These are phyloP conservation scores for Cataglyphis albicans DNA, from an alignment of 2,888 invertebrate species.

Conservation along the genomic window DNA sequence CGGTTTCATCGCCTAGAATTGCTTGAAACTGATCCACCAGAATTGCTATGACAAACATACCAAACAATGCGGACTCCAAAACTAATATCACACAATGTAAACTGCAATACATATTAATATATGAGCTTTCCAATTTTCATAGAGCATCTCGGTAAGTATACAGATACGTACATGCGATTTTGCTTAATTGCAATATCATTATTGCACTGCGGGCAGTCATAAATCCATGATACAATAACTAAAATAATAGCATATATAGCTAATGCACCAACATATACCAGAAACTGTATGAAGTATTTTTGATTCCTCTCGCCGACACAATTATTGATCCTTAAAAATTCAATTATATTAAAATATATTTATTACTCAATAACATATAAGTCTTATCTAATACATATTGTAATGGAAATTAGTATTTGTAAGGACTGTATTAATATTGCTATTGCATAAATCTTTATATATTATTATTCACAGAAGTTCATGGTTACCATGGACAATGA, in stretches of 20 bases:
- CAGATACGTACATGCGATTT: slow-evolving; percentile 90
- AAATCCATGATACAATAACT: slow-evolving; percentile 91
- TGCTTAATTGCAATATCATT: slow-evolving; percentile 90
- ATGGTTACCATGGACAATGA: slow-evolving; percentile 92
- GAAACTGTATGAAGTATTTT: slow-evolving; percentile 96
- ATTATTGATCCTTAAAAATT: slow-evolving; percentile 92
- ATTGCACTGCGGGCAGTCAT: slow-evolving; percentile 90
- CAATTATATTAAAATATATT: background rate
- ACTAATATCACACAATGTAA: slow-evolving; percentile 94
- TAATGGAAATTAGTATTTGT: background rate
- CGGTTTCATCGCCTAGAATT: slow-evolving; percentile 94
- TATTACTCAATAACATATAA: slow-evolving; percentile 2
- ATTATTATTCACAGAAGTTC: slow-evolving; percentile 24
- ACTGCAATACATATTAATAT: slow-evolving; percentile 86
- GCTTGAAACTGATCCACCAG: slow-evolving; percentile 95
- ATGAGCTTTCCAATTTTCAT: slow-evolving; percentile 18
- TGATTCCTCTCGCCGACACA: slow-evolving; percentile 97
- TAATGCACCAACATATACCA: slow-evolving; percentile 91
- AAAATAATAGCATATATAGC: slow-evolving; percentile 90
- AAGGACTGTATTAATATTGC: background rate
- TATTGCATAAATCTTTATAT: background rate
- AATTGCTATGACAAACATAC: slow-evolving; percentile 95
- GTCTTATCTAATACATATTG: background rate
- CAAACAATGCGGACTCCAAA: slow-evolving; percentile 94
- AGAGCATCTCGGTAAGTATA: slow-evolving; percentile 26